A percentile compares a stretch with the other conserved stretches of the same genome.
Evolutionary conservation across 1,140 invertebrate species (phyloP).

Genomic region (Mactra quadrangularis): DNA sequence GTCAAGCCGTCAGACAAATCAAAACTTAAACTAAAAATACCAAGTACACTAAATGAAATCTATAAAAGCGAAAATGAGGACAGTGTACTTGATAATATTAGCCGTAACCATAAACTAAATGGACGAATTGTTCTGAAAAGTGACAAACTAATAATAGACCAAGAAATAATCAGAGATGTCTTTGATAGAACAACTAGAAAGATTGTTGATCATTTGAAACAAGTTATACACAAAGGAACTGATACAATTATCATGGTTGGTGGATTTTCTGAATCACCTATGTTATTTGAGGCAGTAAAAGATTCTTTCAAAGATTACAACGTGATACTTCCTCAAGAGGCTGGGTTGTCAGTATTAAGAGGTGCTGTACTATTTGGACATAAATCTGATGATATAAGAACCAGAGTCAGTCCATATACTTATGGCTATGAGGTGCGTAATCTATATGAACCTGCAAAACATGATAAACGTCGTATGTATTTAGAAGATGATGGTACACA

Average conservation of each 20-base stretch:
- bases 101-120: constrained; percentile 1
- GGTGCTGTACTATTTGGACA: constrained; percentile 49
- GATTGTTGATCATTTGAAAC: background rate
- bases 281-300: constrained; percentile 25
- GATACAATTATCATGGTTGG: constrained; percentile 37
- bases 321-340: constrained; percentile 7
- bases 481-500: constrained; percentile 64
- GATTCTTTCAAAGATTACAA: background rate
- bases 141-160: constrained; percentile 4
- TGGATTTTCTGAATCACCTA: constrained; percentile 50
- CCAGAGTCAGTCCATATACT: constrained; percentile 30
- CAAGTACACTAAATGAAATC: background rate
- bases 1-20: background rate
- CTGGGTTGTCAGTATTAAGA: constrained; percentile 36
- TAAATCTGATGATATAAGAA: background rate
- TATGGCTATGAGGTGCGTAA: constrained; percentile 37
- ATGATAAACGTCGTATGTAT: constrained; percentile 73
- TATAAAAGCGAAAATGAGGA: background rate
- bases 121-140: background rate
- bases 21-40: constrained; percentile 7
- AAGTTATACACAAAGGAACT: background rate
- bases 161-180: background rate
- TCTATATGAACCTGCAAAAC: constrained; percentile 76
- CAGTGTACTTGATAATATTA: background rate
- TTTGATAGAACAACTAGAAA: background rate